phyloP scores from a whole-genome alignment of 1,140 invertebrate genomes.

The Plectrocnemia conspersa region DNA sequence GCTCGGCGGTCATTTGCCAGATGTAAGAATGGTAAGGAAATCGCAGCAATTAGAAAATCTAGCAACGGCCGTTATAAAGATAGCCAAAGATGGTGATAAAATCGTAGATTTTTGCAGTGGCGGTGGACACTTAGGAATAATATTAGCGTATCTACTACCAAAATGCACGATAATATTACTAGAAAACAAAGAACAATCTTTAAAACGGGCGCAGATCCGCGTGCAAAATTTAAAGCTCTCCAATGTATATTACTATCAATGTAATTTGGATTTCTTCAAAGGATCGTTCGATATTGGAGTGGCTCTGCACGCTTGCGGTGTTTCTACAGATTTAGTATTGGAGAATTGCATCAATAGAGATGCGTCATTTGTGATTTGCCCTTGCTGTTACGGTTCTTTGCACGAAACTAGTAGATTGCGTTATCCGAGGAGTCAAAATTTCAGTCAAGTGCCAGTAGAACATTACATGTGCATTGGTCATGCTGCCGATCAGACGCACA shows the following conservation, averaged over 20 bases:
- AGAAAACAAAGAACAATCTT: constrained; percentile 89
- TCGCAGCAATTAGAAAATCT: constrained; percentile 87
- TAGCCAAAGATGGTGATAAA: constrained; percentile 56
- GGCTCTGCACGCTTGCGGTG: constrained; percentile 89
- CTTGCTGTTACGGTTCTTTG: constrained; percentile 91
- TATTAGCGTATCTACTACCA: constrained; percentile 76
- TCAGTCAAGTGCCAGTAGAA: constrained; percentile 52
- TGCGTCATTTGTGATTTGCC: constrained; percentile 85
- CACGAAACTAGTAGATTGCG: constrained; percentile 65
- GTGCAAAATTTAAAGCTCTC: constrained; percentile 63
- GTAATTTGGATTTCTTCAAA: constrained; percentile 80
- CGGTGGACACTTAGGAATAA: constrained; percentile 85
- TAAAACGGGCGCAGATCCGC: constrained; percentile 68
- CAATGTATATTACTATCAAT: constrained; percentile 81
- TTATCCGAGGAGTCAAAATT: constrained; percentile 67
- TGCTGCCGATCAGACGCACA: constrained; percentile 84
- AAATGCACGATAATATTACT: constrained; percentile 72
- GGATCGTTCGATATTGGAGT: constrained; percentile 78
- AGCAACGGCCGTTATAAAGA: constrained; percentile 67
- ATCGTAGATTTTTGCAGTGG: constrained; percentile 96
- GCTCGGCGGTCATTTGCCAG: constrained; percentile 70
- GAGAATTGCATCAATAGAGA: constrained; percentile 70
- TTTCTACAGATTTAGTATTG: constrained; percentile 89
- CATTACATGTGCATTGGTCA: constrained; percentile 81
- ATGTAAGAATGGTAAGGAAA: constrained; percentile 69